phyloP scores from a whole-genome alignment of 2,888 invertebrate species.

The Epistrophe eligans region DNA sequence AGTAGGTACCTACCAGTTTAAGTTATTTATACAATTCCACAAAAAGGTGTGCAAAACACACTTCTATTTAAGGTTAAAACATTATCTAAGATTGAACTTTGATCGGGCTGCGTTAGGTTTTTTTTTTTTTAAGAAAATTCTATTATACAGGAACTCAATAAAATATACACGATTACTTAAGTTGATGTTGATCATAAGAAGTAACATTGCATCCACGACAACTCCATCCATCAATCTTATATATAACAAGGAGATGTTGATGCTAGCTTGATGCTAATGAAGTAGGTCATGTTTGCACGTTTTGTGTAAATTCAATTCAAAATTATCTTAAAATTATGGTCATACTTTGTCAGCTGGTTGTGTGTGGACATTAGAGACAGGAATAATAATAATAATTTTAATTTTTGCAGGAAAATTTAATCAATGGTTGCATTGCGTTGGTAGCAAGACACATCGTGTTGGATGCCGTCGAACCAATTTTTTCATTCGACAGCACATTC shows the following conservation, averaged over 20 bases:
- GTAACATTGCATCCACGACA: constrained; percentile 17
- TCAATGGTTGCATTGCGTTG: constrained; percentile 8
- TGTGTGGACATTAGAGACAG: neutral
- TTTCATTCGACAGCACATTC: too few relatives aligned
- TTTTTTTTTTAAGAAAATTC: neutral
- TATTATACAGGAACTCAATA: neutral
- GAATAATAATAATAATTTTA: constrained; percentile 39
- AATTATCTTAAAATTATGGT: constrained; percentile 67
- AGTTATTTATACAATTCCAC: constrained; percentile 14
- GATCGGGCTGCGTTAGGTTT: constrained; percentile 34
- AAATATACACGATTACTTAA: neutral
- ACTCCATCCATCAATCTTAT: constrained; percentile 33
- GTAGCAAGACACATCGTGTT: constrained; percentile 2
- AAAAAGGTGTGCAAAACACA: constrained; percentile 40
- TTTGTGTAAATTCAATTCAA: constrained; percentile 49
- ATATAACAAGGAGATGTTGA: constrained; percentile 50
- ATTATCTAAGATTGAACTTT: constrained; percentile 59
- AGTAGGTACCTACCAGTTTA: too few relatives aligned
- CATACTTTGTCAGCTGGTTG: constrained; percentile 55
- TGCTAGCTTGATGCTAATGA: constrained; percentile 53
- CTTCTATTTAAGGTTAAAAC: constrained; percentile 43
- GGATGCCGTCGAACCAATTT: neutral
- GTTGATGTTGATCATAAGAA: constrained; percentile 6
- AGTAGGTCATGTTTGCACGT: constrained; percentile 73
- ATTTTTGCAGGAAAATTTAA: constrained; percentile 40